Evolutionary conservation across 92 coral and sea anemone genomes (phyloP), one percentile per base, ranked within the genome.

Genomic region (Isaurus tuberculatus): DNA sequence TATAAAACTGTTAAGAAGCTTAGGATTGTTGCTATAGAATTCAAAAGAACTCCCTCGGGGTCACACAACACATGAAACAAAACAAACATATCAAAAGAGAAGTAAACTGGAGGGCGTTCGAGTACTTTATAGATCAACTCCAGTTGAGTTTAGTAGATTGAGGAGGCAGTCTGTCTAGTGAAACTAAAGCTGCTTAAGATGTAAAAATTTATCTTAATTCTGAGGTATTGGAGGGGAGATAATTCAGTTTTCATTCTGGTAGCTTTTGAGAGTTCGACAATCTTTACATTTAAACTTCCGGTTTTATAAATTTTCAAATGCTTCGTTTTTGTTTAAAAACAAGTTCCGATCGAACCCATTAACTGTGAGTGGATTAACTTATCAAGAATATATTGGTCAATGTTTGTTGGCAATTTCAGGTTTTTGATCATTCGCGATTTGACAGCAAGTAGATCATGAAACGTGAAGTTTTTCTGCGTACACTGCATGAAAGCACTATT

Each of bases 1-100:
- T 42, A 31, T 77, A 17, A 57, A 77, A 26, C 2, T 27, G 9
- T 11, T 61, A 27, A 61, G 20, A 61, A 61, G 23, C 28, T 61
- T 10, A 8, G 32, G 30, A 15, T 42, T 23, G 9, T 15, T 72
- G 8, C 5, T 10, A 40, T 23, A 28, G 43, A 58, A 77, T 57
- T 34, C 69, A 34, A 58, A 74, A 40, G 34, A 22, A 57, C 33
- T 32, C 69, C 80, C 68, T 25, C 31, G 29, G 49, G 63, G 22
- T 43, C 69, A 43, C 69, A 33, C 32, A 34, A 4, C 25, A 29
- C 81, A 17, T 11, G 22, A 25, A 77, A 57, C 66, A 31, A 75
- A 75, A 75, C 29, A 20, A 27, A 33, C 49, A 29, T 13, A 55
- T 57, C 64, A 77, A 34, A 57, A 65, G 31, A 43, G 26, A 33